Evolutionary conservation across 1,140 invertebrate species (phyloP).

Genomic region (Atta colombica): DNA sequence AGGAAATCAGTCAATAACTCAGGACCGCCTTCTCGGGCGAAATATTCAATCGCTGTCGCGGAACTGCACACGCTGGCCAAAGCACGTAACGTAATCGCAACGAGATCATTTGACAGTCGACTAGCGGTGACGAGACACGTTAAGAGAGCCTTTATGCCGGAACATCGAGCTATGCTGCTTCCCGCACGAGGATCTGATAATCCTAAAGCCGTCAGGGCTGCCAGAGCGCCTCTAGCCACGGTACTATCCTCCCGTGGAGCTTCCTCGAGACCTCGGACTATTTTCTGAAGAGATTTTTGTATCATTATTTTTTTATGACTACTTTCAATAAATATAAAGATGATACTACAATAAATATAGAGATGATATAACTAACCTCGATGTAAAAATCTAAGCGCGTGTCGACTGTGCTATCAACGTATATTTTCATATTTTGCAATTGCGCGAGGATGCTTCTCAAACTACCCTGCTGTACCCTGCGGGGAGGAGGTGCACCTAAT

Average conservation of each 20-base stretch:
- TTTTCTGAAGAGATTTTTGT: constrained; percentile 74
- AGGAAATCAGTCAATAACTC: constrained; percentile 89
- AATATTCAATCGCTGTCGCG: constrained; percentile 88
- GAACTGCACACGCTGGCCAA: constrained; percentile 90
- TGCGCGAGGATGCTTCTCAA: constrained; percentile 76
- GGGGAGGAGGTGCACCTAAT: constrained; percentile 79
- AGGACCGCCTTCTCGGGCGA: constrained; percentile 89
- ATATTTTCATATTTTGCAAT: constrained; percentile 76
- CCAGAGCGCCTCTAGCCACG: constrained; percentile 82
- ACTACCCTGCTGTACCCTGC: constrained; percentile 79
- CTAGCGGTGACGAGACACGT: constrained; percentile 78
- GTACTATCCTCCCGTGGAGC: constrained; percentile 77
- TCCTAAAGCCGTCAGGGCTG: constrained; percentile 85
- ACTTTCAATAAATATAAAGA: background rate
- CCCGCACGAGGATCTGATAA: constrained; percentile 88
- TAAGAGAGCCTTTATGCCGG: constrained; percentile 88
- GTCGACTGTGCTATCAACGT: constrained; percentile 78
- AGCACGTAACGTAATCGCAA: constrained; percentile 88
- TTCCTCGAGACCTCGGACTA: constrained; percentile 82
- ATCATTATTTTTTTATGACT: no score
- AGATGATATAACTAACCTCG: constrained; percentile 75
- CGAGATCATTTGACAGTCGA: constrained; percentile 86
- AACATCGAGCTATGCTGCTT: constrained; percentile 88
- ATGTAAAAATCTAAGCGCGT: constrained; percentile 83
- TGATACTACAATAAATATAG: no score